These are phyloP conservation scores for Percopsis omiscomaycus DNA, from an alignment of 2,797 vertebrate genomes.

Conservation along the genomic window DNA sequence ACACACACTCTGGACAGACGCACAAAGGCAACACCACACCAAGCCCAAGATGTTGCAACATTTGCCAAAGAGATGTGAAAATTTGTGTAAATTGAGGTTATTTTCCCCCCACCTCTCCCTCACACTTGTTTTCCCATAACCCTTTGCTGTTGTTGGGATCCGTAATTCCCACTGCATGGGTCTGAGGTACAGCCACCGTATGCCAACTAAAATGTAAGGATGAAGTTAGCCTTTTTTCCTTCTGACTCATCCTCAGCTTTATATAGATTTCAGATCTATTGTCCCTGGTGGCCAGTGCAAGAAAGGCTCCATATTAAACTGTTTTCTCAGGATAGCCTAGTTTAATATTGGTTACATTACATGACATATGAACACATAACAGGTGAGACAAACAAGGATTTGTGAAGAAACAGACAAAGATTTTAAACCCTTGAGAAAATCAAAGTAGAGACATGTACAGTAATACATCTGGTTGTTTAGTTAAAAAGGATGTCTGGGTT, in stretches of 20 bases:
- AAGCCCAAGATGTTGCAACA: slow-evolving; percentile 75
- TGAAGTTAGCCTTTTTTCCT: slow-evolving; percentile 39
- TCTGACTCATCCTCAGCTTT: too few species aligned
- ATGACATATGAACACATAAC: too few species aligned
- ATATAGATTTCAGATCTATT: too few species aligned
- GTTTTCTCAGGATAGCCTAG: too few species aligned
- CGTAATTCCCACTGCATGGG: slow-evolving; percentile 42
- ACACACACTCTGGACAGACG: slow-evolving; percentile 49
- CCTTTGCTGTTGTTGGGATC: slow-evolving; percentile 55
- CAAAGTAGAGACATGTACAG: too few species aligned
- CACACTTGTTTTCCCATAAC: slow-evolving; percentile 70
- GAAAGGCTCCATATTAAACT: too few species aligned
- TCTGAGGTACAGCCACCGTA: slow-evolving; percentile 42
- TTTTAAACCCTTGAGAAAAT: too few species aligned
- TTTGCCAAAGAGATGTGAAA: slow-evolving; percentile 83
- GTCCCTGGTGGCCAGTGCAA: too few species aligned
- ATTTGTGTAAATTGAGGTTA: slow-evolving; percentile 86
- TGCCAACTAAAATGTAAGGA: slow-evolving; percentile 46
- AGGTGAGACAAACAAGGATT: too few species aligned
- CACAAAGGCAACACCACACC: slow-evolving; percentile 44
- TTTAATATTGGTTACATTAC: too few species aligned
- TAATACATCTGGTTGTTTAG: background rate
- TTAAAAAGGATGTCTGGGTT: slow-evolving; percentile 57
- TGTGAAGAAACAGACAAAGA: too few species aligned
- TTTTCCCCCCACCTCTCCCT: slow-evolving; percentile 72